A percentile compares a stretch with the other conserved stretches of the same genome.
Conservation (phyloP, 2,113 vertebrate genomes). For the Leucosticte australis region DNA sequence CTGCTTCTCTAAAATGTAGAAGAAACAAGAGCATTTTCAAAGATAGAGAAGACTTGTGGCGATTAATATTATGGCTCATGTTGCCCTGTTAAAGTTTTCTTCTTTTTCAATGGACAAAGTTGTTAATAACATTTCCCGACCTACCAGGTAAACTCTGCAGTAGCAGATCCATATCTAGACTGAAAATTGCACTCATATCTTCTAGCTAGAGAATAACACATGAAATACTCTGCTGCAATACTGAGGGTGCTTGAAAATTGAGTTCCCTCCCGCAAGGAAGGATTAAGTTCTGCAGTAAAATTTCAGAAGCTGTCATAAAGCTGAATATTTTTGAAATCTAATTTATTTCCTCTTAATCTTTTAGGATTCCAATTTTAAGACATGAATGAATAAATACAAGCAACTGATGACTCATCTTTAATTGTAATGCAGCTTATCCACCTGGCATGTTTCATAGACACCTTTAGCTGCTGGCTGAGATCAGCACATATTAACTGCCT, state of each 20-base stretch:
- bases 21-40: background rate
- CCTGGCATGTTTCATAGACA: background rate
- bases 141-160: background rate
- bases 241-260: background rate
- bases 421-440: background rate
- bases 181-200: background rate
- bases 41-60: background rate
- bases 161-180: background rate
- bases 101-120: background rate
- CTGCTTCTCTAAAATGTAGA: background rate
- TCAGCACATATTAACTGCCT: slow-evolving; percentile 2
- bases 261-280: background rate
- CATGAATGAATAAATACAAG: slow-evolving; percentile 4
- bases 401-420: slow-evolving; percentile 33
- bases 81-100: background rate
- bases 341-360: slow-evolving; percentile 14
- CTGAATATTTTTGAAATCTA: background rate
- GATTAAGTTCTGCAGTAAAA: background rate
- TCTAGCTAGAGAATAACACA: background rate
- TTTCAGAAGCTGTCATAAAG: background rate
- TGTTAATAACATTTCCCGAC: background rate
- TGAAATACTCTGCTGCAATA: background rate
- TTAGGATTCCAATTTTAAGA: slow-evolving; percentile 1
- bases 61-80: background rate
- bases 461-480: background rate